Base-by-base conservation (phyloP, 2,797 vertebrate species). In the Siniperca scherzeri region DNA sequence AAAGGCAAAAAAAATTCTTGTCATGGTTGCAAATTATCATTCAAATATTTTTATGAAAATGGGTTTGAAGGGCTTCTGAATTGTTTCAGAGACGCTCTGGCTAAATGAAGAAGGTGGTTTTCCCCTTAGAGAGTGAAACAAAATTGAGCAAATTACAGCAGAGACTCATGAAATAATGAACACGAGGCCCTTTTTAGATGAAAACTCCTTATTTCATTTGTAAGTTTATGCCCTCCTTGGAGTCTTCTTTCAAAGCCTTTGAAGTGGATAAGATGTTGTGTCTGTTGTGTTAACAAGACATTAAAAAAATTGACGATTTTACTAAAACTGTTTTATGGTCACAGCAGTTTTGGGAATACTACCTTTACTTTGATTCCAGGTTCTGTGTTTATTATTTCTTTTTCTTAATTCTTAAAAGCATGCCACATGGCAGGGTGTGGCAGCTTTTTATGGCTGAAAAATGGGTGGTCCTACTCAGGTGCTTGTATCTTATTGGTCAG, bases 401-500 rank as follows among this genome's bases (percentile, higher is more conserved):
- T 65, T 48, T 67, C 42, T 25, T 40, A 3, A 77, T n/a, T 59
- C 74, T 67, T 67, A 60, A 33, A 89, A 60, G 11, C 70, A 8
- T 22, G 67, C 66, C 81, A 80, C 91, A 90, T 90, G 77, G 77
- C 78, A 88, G 94, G 96, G 96, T 95, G 96, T 95, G 95, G 94
- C 86, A 81, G 89, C 82, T 69, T 85, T 91, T 89, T 83, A 86
- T 62, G 38, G 33, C 74, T 70, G 21, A 61, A 73, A 83, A 89
- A 90, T 81, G 95, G 87, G 95, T 65, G 91, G 95, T 87, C 92
- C 90, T 81, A 55, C 85, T 89, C 68, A 77, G 85, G 89, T 82
- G 84, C 88, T 77, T 16, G 73, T 7, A 76, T 93, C 84, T 90
- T 30, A 98, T 98, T 97, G 97, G 97, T 72, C 85, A 74, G 7